A percentile compares a stretch with the other conserved stretches of the same genome.
Evolutionary conservation across 2,888 invertebrate genomes (phyloP).

Genomic region (Cenopis cana): DNA sequence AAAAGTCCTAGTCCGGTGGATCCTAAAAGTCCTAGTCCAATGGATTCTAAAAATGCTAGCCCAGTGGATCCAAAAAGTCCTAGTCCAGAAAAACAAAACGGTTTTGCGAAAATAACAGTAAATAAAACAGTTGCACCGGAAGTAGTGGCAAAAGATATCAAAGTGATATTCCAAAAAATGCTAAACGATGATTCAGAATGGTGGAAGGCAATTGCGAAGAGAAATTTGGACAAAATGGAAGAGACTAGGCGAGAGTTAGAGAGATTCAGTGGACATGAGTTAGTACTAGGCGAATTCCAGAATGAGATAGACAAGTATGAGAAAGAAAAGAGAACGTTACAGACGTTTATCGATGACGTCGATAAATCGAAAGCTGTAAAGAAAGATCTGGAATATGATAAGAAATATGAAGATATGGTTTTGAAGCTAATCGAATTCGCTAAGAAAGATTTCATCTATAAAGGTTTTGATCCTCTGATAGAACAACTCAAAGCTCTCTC

Average conservation of each 20-base stretch:
- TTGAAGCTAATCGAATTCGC: slow-evolving; percentile 78
- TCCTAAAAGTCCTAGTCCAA: not conserved
- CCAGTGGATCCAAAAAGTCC: not conserved
- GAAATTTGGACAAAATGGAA: slow-evolving; percentile 79
- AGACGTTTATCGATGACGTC: slow-evolving; percentile 76
- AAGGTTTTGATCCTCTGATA: slow-evolving; percentile 81
- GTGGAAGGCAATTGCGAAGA: slow-evolving; percentile 79
- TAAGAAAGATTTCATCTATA: slow-evolving; percentile 77
- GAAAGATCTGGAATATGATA: slow-evolving; percentile 73
- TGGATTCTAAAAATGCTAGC: not conserved
- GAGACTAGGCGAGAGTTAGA: slow-evolving; percentile 76
- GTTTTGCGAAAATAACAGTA: slow-evolving; percentile 58
- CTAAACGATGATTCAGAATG: slow-evolving; percentile 80
- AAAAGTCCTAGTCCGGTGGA: slow-evolving; percentile 10
- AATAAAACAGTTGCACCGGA: slow-evolving; percentile 62
- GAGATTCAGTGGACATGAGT: slow-evolving; percentile 77
- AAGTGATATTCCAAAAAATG: slow-evolving; percentile 74
- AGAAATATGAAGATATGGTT: slow-evolving; percentile 80
- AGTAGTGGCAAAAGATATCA: slow-evolving; percentile 57
- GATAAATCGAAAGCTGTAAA: slow-evolving; percentile 73
- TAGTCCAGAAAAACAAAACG: slow-evolving; percentile 65
- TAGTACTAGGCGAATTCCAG: slow-evolving; percentile 73
- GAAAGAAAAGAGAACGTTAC: slow-evolving; percentile 70
- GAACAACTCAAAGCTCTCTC: slow-evolving; percentile 73
- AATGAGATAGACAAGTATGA: slow-evolving; percentile 70